Evolutionary conservation across 2,888 invertebrate species (phyloP).

Genomic region (Cistogaster globosa): DNA sequence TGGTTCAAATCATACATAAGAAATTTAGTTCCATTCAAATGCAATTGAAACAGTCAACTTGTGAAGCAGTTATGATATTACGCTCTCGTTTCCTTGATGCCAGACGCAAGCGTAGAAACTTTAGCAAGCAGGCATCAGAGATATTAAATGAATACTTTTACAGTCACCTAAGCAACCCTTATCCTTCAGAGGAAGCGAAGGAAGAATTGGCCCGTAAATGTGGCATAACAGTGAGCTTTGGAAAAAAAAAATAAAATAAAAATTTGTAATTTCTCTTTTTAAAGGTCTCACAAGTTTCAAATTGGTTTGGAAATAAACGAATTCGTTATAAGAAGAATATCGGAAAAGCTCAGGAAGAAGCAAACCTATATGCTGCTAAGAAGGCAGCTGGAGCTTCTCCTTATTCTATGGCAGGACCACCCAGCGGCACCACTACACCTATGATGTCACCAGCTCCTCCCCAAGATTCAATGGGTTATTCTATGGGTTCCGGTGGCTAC

Average conservation of each 20-base stretch:
- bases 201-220: slow-evolving; percentile 99
- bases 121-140: slow-evolving; percentile 99
- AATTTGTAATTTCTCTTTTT: slow-evolving; percentile 3
- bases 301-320: slow-evolving; percentile 99
- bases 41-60: slow-evolving; percentile 99
- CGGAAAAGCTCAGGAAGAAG: slow-evolving; percentile 99
- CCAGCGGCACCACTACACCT: slow-evolving; percentile 95
- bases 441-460: slow-evolving; percentile 97
- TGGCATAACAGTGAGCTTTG: slow-evolving; percentile 93
- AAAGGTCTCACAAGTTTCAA: slow-evolving; percentile 91
- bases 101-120: slow-evolving; percentile 96
- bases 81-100: slow-evolving; percentile 89
- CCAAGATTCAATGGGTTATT: slow-evolving; percentile 96
- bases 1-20: slow-evolving; percentile 99
- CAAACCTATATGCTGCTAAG: slow-evolving; percentile 99
- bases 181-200: slow-evolving; percentile 99
- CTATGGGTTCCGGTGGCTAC: slow-evolving; percentile 95
- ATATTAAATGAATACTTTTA: slow-evolving; percentile 99
- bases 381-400: slow-evolving; percentile 96
- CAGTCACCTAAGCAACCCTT: slow-evolving; percentile 99
- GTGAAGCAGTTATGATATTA: slow-evolving; percentile 99
- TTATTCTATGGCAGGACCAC: slow-evolving; percentile 93
- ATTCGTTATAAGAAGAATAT: slow-evolving; percentile 99
- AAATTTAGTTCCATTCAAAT: slow-evolving; percentile 98
- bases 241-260: neutral